Percentiles rank a stretch among this genome's conserved stretches.
phyloP scores from a whole-genome alignment of 2,888 invertebrate species.

The Cephalotes varians region DNA sequence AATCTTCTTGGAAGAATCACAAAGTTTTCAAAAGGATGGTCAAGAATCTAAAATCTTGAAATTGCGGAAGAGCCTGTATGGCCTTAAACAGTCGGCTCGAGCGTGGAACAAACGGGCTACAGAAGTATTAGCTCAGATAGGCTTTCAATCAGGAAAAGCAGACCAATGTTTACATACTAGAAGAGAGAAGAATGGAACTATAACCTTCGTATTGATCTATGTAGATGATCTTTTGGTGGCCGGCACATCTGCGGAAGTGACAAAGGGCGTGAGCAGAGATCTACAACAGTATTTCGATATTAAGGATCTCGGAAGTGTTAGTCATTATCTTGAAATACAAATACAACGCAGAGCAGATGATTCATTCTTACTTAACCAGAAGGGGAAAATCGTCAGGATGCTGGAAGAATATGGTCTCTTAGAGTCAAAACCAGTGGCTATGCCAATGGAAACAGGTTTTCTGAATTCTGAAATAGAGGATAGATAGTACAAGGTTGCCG shows the following conservation, averaged over 20 bases:
- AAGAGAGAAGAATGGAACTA: not conserved
- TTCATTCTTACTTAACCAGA: slow-evolving; percentile 57
- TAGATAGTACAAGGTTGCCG: not conserved
- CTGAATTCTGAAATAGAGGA: not conserved
- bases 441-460: slow-evolving; percentile 54
- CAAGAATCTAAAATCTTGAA: not conserved
- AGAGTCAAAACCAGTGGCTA: slow-evolving; percentile 52
- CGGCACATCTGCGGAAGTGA: slow-evolving; percentile 25
- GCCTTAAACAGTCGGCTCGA: slow-evolving; percentile 16
- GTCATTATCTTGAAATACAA: slow-evolving; percentile 55
- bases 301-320: slow-evolving; percentile 60
- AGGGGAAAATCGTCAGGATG: slow-evolving; percentile 51
- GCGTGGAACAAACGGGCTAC: slow-evolving; percentile 8
- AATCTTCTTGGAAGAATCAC: not conserved
- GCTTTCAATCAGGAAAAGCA: not conserved
- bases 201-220: slow-evolving; percentile 59
- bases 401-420: slow-evolving; percentile 49
- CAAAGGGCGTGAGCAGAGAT: slow-evolving; percentile 27
- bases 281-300: slow-evolving; percentile 46
- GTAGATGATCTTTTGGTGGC: slow-evolving; percentile 66
- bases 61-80: not conserved
- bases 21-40: not conserved
- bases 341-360: slow-evolving; percentile 48
- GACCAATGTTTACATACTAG: slow-evolving; percentile 55
- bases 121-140: not conserved